A percentile compares a stretch with the other conserved stretches of the same genome.
Conservation (phyloP, 2,888 invertebrate genomes). For the Therioaphis trifolii region DNA sequence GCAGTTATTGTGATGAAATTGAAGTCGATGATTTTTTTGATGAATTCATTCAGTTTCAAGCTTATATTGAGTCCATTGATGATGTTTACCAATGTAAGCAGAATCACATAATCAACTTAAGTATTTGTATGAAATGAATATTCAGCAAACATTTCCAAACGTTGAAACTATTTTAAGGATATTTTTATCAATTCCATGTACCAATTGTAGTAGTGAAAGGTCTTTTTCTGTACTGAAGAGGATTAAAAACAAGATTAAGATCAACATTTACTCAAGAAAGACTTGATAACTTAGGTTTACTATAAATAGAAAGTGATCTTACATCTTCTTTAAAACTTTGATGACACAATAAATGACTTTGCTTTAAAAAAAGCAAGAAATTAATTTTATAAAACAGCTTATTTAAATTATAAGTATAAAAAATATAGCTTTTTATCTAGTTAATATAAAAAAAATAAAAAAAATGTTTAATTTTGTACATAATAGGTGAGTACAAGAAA, state of each 20-base stretch:
- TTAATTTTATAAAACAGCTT: conserved; percentile 10
- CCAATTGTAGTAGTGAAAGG: conserved; percentile 46
- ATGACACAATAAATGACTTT: no score
- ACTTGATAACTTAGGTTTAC: no score
- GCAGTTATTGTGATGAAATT: not conserved
- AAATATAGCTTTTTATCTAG: no score
- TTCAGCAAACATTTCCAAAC: conserved; percentile 8
- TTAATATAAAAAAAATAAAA: no score
- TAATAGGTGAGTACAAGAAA: no score
- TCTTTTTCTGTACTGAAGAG: conserved; percentile 63
- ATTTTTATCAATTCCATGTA: conserved; percentile 24
- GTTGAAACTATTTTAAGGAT: not conserved
- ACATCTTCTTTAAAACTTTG: no score
- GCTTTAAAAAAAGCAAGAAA: conserved; percentile 39
- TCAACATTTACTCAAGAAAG: no score
- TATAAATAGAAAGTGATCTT: no score
- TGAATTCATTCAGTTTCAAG: conserved; percentile 23
- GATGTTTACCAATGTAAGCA: conserved; percentile 14
- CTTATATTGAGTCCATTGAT: conserved; percentile 7
- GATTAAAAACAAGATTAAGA: no score
- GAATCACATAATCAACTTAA: conserved; percentile 5
- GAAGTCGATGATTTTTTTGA: conserved; percentile 18
- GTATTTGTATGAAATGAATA: conserved; percentile 29
- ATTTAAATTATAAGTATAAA: not conserved
- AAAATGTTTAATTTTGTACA: no score